Percentiles rank a stretch among this genome's conserved stretches.
Conservation (phyloP, 2,113 vertebrate species). For the Labeo rohita region DNA sequence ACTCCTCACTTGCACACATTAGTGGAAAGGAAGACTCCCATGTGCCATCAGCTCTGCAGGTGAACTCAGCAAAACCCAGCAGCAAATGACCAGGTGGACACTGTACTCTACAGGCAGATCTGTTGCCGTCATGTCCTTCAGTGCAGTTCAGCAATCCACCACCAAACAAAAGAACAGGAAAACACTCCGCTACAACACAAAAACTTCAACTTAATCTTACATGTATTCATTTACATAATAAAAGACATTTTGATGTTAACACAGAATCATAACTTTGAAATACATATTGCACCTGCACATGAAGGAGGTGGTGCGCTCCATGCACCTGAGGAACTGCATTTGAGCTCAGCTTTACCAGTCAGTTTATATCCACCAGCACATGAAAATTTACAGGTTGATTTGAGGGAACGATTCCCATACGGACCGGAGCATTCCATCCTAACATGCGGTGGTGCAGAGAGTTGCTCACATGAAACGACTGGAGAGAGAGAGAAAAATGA, state of each 20-base stretch:
- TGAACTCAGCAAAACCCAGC: slow-evolving; percentile 35
- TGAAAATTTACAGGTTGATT: not conserved
- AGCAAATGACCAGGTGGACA: slow-evolving; percentile 63
- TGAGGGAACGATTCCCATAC: slow-evolving; percentile 2
- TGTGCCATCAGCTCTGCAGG: slow-evolving; percentile 46
- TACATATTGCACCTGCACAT: not conserved
- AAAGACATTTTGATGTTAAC: not conserved
- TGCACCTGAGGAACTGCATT: slow-evolving; percentile 14
- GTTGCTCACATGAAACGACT: not conserved
- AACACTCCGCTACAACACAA: slow-evolving; percentile 57
- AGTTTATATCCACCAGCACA: slow-evolving; percentile 20
- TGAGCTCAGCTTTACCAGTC: not conserved
- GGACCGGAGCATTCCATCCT: not conserved
- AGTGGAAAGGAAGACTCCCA: slow-evolving; percentile 65
- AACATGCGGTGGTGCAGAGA: not conserved
- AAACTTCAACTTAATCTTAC: not conserved
- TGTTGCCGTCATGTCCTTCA: slow-evolving; percentile 21
- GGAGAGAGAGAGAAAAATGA: not conserved
- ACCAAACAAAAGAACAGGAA: slow-evolving; percentile 45
- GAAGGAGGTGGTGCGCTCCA: slow-evolving; percentile 3
- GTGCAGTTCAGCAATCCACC: slow-evolving; percentile 59
- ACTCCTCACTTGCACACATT: slow-evolving; percentile 64
- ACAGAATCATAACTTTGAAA: not conserved
- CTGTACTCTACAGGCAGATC: slow-evolving; percentile 62
- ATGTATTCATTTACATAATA: not conserved